Evolutionary conservation across 2,113 vertebrate species (phyloP).

Genomic region (Climacteris rufus): DNA sequence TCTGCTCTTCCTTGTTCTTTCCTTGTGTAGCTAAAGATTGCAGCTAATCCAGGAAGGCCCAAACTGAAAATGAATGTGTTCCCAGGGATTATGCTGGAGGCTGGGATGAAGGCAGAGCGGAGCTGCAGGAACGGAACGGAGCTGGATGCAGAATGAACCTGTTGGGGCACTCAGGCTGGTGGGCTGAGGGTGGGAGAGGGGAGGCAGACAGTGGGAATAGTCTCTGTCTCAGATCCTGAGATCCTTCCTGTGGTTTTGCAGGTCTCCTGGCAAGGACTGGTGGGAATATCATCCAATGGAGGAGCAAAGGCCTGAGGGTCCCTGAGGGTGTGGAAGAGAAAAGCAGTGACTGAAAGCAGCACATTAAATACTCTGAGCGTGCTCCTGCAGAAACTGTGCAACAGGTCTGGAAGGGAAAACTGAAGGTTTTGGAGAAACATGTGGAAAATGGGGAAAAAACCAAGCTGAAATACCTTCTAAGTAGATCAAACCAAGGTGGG

Average conservation of each 20-base stretch:
- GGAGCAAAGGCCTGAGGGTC: not conserved
- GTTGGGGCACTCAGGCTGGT: not conserved
- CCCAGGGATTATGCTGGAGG: not conserved
- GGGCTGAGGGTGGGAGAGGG: not conserved
- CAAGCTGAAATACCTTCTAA: not conserved
- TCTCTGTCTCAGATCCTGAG: not conserved
- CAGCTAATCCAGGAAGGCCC: not conserved
- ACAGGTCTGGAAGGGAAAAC: not conserved
- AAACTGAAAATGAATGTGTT: not conserved
- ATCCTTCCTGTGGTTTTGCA: fast-evolving
- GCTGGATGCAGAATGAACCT: not conserved
- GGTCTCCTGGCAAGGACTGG: not conserved
- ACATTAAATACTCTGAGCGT: not conserved
- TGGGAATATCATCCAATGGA: not conserved
- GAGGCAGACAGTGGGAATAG: not conserved
- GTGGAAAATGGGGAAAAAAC: not conserved
- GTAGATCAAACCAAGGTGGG: not conserved
- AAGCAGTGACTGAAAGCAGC: not conserved
- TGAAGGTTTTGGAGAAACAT: not conserved
- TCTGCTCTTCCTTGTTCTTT: not conserved
- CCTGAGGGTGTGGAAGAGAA: not conserved
- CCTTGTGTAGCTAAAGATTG: not conserved
- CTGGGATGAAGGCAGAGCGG: not conserved
- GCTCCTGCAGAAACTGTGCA: not conserved
- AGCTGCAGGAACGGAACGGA: not conserved